Evolutionary conservation across 2,888 invertebrate genomes (phyloP).

Genomic region (Scaptomyza parva): DNA sequence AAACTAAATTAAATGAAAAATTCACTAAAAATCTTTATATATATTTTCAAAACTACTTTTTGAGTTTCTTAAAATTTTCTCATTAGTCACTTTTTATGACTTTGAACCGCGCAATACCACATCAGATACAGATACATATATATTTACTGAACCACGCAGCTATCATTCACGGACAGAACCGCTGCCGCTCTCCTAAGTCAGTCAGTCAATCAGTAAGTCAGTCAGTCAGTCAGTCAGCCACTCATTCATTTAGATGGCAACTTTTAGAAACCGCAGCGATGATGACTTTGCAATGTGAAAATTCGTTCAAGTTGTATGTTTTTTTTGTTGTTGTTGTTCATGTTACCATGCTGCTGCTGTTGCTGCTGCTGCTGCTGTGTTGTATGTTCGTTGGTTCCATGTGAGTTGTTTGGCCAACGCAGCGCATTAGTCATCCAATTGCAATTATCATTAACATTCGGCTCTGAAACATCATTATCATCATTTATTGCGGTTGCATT

Average conservation of each 20-base stretch:
- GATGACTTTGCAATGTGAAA: constrained; percentile 49
- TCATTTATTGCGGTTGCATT: constrained; percentile 62
- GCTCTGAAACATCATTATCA: constrained; percentile 27
- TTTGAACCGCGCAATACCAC: constrained; percentile 28
- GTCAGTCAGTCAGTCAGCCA: constrained; percentile 7
- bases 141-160: constrained; percentile 49
- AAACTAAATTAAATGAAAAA: no score
- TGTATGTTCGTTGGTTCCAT: constrained; percentile 36
- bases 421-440: constrained; percentile 43
- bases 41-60: neutral
- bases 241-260: constrained; percentile 8
- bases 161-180: constrained; percentile 43
- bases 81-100: constrained; percentile 8
- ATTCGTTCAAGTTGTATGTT: constrained; percentile 35
- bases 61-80: neutral
- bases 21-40: no score
- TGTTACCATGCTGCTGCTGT: constrained; percentile 12
- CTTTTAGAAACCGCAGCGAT: constrained; percentile 43
- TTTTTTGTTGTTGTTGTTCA: constrained; percentile 1
- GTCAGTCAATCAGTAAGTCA: constrained; percentile 6
- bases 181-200: constrained; percentile 13
- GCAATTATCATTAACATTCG: constrained; percentile 26
- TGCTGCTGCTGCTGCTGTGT: constrained; percentile 17
- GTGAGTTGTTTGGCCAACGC: constrained; percentile 43
- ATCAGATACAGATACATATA: constrained; percentile 31